A percentile compares a stretch with the other conserved stretches of the same genome.
These are phyloP conservation scores for Theocolax elegans DNA, from an alignment of 1,140 invertebrate genomes.

Conservation along the genomic window DNA sequence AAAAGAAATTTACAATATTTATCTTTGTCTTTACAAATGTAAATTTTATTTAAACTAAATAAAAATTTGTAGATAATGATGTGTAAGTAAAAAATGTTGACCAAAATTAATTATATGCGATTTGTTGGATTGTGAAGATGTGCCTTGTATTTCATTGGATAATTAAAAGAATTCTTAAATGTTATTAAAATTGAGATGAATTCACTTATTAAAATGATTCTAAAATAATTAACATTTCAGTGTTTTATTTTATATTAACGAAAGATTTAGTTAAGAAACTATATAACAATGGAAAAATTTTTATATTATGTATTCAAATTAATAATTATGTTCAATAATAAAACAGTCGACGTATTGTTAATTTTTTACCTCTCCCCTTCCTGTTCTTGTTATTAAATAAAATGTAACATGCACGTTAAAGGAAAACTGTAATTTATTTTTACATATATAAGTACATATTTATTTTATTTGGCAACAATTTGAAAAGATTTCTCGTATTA, in stretches of 20 bases:
- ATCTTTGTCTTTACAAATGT: neutral
- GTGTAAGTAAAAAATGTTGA: neutral
- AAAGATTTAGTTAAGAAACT: slow-evolving; percentile 6
- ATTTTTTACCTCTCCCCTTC: neutral
- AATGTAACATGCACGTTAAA: neutral
- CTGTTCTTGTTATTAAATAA: neutral
- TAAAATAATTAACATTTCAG: neutral
- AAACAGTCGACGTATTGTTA: neutral
- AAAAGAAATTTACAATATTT: neutral
- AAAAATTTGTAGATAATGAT: neutral
- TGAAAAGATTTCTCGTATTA: slow-evolving; percentile 14
- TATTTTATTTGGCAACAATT: slow-evolving; percentile 40
- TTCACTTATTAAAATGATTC: neutral
- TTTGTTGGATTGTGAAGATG: slow-evolving; percentile 12
- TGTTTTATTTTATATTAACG: neutral
- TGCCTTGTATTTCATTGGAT: slow-evolving; percentile 25
- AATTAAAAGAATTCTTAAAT: neutral
- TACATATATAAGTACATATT: no score
- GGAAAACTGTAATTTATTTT: no score
- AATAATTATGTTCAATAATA: slow-evolving; percentile 22
- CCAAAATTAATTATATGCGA: slow-evolving; percentile 13
- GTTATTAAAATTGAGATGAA: neutral
- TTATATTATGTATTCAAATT: slow-evolving; percentile 17
- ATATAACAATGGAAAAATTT: neutral
- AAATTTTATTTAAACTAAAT: neutral